Evolutionary conservation across 2,888 invertebrate species (phyloP).

Genomic region (Bimastos eiseni): DNA sequence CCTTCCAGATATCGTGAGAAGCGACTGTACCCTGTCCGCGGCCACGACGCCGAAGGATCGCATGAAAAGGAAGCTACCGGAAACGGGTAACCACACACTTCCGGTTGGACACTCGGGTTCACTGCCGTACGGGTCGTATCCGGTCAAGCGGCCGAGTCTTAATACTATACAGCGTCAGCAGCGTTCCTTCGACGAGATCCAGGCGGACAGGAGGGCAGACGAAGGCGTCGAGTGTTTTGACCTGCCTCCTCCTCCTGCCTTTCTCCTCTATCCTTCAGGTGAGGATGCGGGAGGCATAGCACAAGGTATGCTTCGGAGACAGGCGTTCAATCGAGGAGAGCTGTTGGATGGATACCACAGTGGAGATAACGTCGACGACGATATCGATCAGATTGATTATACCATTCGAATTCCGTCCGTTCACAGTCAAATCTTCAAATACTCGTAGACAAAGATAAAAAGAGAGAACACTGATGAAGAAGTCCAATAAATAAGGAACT

Average conservation of each 20-base stretch:
- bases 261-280: slow-evolving; percentile 22
- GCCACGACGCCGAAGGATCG: slow-evolving; percentile 8
- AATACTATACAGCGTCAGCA: slow-evolving; percentile 2
- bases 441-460: background rate
- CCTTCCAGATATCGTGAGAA: background rate
- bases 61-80: background rate
- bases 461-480: background rate
- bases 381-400: slow-evolving; percentile 36
- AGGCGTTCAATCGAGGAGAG: slow-evolving; percentile 14
- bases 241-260: slow-evolving; percentile 26
- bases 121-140: background rate
- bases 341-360: slow-evolving; percentile 37
- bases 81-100: background rate
- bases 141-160: slow-evolving; percentile 8
- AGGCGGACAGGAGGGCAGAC: background rate
- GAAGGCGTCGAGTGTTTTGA: background rate
- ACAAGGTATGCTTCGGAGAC: background rate
- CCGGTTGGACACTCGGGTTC: background rate
- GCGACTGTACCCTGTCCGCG: background rate
- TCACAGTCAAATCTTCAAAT: slow-evolving; percentile 7
- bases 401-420: slow-evolving; percentile 30
- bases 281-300: background rate
- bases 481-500: no score
- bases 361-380: slow-evolving; percentile 40
- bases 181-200: slow-evolving; percentile 18